These are phyloP conservation scores for Pseudorhiza aurosa DNA, from an alignment of 30 jellyfish, hydroid and myxozoan genomes.

Conservation along the genomic window DNA sequence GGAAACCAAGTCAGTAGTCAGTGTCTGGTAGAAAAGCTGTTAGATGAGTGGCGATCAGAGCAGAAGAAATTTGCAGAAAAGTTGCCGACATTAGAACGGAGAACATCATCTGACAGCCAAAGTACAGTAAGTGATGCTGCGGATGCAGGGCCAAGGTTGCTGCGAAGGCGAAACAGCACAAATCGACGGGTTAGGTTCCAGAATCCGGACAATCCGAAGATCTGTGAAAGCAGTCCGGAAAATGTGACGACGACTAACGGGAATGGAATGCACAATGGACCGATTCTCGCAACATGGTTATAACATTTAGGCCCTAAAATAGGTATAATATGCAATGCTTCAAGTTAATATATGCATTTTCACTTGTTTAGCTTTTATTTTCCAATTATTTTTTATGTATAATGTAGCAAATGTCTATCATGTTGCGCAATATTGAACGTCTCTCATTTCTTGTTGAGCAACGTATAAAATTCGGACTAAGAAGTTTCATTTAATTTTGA, in stretches of 20 bases:
- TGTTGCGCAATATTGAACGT: too few species aligned
- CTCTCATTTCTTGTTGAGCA: too few species aligned
- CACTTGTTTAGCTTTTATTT: too few species aligned
- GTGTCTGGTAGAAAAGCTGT: not conserved
- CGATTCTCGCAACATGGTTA: slow-evolving; percentile 51
- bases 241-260: not conserved
- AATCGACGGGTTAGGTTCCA: slow-evolving; percentile 50
- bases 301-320: not conserved
- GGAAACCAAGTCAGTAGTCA: not conserved
- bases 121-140: slow-evolving; percentile 41
- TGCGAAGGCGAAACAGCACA: slow-evolving; percentile 69
- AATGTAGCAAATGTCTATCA: too few species aligned
- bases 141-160: slow-evolving; percentile 51
- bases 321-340: too few species aligned
- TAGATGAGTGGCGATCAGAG: slow-evolving; percentile 45
- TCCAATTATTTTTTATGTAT: too few species aligned
- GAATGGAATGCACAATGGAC: not conserved
- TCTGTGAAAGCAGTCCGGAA: not conserved
- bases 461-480: too few species aligned
- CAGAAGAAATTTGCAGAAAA: slow-evolving; percentile 11
- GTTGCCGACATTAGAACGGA: slow-evolving; percentile 4
- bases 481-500: not conserved
- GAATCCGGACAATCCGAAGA: slow-evolving; percentile 15
- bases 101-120: slow-evolving; percentile 55
- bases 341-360: too few species aligned